phyloP scores from a whole-genome alignment of 2,888 invertebrate species.

The Cephus pulcher region DNA sequence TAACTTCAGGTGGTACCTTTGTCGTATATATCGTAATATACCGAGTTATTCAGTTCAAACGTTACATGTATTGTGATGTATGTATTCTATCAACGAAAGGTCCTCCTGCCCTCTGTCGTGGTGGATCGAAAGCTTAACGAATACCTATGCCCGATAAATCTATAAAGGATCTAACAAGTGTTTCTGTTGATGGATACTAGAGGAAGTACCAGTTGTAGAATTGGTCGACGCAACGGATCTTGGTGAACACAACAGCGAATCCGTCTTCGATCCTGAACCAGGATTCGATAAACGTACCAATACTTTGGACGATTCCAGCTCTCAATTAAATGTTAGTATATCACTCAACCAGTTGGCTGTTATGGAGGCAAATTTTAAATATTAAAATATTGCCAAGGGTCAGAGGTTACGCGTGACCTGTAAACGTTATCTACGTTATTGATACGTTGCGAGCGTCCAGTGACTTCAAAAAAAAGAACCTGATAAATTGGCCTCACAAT shows the following conservation, averaged over 20 bases:
- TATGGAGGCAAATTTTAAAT: conserved; percentile 17
- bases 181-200: conserved; percentile 57
- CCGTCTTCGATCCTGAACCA: conserved; percentile 42
- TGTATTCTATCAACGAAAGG: not conserved
- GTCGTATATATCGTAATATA: no score
- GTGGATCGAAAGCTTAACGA: not conserved
- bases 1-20: no score
- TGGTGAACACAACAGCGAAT: conserved; percentile 49
- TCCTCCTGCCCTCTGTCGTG: not conserved
- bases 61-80: not conserved
- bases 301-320: conserved; percentile 52
- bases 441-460: not conserved
- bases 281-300: conserved; percentile 53
- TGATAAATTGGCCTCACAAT: not conserved
- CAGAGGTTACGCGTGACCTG: not conserved
- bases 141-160: not conserved
- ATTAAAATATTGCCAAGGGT: conserved; percentile 2
- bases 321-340: conserved; percentile 60
- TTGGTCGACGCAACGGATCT: conserved; percentile 60
- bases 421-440: not conserved
- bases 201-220: conserved; percentile 58
- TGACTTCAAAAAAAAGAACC: not conserved
- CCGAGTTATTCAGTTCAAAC: no score
- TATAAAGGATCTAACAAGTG: conserved; percentile 33
- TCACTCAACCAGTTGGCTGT: conserved; percentile 6